phyloP scores from a whole-genome alignment of 2,113 vertebrate species.

The Ifrita kowaldi region DNA sequence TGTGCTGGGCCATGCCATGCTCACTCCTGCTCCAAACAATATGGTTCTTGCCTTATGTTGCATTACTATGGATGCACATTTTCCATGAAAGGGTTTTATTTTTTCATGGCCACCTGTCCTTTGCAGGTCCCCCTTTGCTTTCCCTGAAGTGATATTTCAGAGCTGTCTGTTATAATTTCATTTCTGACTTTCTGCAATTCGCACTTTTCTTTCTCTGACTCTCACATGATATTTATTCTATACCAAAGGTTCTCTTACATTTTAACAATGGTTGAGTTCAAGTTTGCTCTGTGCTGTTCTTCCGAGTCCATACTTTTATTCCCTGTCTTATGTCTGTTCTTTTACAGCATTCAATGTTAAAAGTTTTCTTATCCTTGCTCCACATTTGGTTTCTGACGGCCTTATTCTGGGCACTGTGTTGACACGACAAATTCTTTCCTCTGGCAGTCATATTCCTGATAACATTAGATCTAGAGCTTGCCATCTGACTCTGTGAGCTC shows the following conservation, averaged over 20 bases:
- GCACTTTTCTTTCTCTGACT: neutral
- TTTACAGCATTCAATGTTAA: neutral
- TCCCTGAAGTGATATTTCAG: neutral
- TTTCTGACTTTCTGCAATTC: neutral
- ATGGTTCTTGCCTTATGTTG: slow-evolving; percentile 35
- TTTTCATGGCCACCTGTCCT: slow-evolving; percentile 8
- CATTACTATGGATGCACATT: neutral
- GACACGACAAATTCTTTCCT: neutral
- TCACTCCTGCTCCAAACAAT: neutral
- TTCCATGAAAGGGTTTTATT: neutral
- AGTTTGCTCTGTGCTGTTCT: neutral
- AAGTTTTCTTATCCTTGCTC: neutral
- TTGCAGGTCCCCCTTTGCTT: neutral
- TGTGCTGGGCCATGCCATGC: neutral
- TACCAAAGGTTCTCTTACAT: neutral
- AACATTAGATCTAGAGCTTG: neutral
- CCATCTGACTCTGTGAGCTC: neutral
- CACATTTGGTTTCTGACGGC: neutral
- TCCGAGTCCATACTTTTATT: neutral
- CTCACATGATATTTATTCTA: neutral
- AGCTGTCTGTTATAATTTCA: neutral
- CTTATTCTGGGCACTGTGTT: neutral
- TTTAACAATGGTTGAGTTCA: neutral
- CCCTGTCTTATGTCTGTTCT: neutral
- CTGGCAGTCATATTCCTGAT: slow-evolving; percentile 4